Conservation (phyloP, 2,888 invertebrate species). For the Xanthia togata region DNA sequence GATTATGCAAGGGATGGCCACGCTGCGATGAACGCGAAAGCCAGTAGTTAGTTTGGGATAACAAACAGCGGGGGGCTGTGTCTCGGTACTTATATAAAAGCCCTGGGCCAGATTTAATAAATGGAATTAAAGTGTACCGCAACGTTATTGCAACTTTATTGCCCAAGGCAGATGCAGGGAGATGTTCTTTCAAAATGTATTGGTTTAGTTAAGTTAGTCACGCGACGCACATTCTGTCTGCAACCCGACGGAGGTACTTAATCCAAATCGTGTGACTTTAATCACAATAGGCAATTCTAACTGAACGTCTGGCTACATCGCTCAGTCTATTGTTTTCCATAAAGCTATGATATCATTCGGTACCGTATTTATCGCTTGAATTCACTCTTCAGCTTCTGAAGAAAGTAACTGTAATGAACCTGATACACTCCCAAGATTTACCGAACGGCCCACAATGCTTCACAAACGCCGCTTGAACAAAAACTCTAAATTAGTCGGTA, state of each 20-base stretch:
- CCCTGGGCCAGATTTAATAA: slow-evolving; percentile 68
- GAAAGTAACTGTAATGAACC: slow-evolving; percentile 75
- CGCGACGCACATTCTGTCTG: slow-evolving; percentile 28
- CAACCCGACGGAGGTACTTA: background rate
- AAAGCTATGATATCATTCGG: slow-evolving; percentile 35
- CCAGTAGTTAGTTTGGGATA: slow-evolving; percentile 78
- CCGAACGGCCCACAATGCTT: slow-evolving; percentile 59
- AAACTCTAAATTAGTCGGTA: slow-evolving; percentile 79
- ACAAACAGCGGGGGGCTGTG: slow-evolving; percentile 85
- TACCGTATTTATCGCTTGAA: slow-evolving; percentile 56
- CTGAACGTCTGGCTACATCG: slow-evolving; percentile 18
- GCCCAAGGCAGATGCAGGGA: slow-evolving; percentile 53
- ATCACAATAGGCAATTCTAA: slow-evolving; percentile 51
- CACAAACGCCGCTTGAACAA: slow-evolving; percentile 70
- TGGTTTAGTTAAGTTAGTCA: slow-evolving; percentile 37
- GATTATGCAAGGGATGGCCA: slow-evolving; percentile 84
- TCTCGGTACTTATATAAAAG: slow-evolving; percentile 56
- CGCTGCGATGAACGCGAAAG: slow-evolving; percentile 81
- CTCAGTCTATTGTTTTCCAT: slow-evolving; percentile 54
- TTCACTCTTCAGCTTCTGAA: slow-evolving; percentile 56
- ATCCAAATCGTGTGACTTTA: slow-evolving; percentile 42
- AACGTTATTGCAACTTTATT: slow-evolving; percentile 64
- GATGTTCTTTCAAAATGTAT: slow-evolving; percentile 31
- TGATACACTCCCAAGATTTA: slow-evolving; percentile 64
- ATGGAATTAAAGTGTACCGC: slow-evolving; percentile 69